Conservation (phyloP, 2,113 vertebrate genomes). For the Kobus ellipsiprymnus region DNA sequence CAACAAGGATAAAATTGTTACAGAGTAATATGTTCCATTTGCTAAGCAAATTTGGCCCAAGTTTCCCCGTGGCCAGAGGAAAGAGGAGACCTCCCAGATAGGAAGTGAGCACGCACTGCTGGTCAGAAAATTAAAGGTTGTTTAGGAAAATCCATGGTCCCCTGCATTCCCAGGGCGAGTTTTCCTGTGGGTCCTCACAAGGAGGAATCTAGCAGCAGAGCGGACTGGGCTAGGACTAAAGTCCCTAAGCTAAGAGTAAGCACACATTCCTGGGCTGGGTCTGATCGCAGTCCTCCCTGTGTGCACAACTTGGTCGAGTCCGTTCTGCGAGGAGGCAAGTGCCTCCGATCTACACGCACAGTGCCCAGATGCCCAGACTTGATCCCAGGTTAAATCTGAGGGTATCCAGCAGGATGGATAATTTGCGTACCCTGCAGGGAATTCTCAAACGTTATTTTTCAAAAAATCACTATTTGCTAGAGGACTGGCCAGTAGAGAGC, state of each 20-base stretch:
- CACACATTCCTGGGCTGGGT: background rate
- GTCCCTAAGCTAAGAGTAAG: background rate
- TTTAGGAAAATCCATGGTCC: background rate
- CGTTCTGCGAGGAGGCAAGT: background rate
- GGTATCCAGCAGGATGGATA: background rate
- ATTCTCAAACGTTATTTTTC: background rate
- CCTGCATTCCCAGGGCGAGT: background rate
- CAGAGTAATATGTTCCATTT: background rate
- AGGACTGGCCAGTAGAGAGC: background rate
- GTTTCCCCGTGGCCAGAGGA: background rate
- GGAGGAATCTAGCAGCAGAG: background rate
- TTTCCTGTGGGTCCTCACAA: background rate
- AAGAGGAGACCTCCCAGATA: background rate
- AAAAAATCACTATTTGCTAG: background rate
- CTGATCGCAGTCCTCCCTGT: background rate
- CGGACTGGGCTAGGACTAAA: background rate
- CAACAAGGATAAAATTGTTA: background rate
- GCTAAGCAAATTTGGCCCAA: background rate
- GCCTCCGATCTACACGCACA: background rate
- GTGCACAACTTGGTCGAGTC: background rate
- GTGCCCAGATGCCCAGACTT: background rate
- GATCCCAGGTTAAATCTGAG: slow-evolving; percentile 32
- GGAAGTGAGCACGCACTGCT: background rate
- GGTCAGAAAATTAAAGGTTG: background rate
- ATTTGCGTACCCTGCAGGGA: background rate